Conservation (phyloP, 2,113 vertebrate species). For the Marmota monax region DNA sequence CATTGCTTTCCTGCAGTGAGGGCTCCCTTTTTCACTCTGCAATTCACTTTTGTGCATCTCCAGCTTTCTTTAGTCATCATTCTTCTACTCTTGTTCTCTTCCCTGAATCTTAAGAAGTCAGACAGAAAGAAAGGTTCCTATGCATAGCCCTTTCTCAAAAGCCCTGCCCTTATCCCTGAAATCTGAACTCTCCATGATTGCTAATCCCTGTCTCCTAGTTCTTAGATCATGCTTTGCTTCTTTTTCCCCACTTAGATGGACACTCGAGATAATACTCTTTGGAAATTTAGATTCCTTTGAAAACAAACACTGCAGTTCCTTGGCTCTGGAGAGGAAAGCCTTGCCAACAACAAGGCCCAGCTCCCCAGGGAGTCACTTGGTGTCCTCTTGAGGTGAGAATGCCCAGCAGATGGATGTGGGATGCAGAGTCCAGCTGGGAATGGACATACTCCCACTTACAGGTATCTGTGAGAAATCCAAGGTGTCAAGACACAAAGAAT, state of each 20-base stretch:
- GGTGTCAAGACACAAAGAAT: not conserved
- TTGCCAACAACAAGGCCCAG: not conserved
- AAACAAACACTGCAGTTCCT: slow-evolving; percentile 36
- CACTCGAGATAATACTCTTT: not conserved
- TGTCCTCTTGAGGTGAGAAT: not conserved
- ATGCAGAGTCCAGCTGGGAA: not conserved
- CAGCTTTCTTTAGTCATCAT: not conserved
- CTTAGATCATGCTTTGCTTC: not conserved
- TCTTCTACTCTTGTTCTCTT: not conserved
- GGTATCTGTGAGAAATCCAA: not conserved
- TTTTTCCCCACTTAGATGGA: not conserved
- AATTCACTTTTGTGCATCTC: not conserved
- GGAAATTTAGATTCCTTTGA: slow-evolving; percentile 56
- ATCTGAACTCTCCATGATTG: not conserved
- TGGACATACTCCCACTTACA: not conserved
- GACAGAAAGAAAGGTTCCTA: not conserved
- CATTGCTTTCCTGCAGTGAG: not conserved
- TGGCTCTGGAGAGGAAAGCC: not conserved
- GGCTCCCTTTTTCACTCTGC: not conserved
- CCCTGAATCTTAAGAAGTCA: not conserved
- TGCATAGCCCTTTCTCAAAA: slow-evolving; percentile 17
- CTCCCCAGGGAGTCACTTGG: not conserved
- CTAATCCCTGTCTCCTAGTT: not conserved
- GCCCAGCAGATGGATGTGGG: not conserved
- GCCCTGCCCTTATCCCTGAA: slow-evolving; percentile 29